Evolutionary conservation across 2,797 vertebrate genomes (phyloP), one percentile per base, ranked within the genome.

Genomic region (Loriculus beryllinus): DNA sequence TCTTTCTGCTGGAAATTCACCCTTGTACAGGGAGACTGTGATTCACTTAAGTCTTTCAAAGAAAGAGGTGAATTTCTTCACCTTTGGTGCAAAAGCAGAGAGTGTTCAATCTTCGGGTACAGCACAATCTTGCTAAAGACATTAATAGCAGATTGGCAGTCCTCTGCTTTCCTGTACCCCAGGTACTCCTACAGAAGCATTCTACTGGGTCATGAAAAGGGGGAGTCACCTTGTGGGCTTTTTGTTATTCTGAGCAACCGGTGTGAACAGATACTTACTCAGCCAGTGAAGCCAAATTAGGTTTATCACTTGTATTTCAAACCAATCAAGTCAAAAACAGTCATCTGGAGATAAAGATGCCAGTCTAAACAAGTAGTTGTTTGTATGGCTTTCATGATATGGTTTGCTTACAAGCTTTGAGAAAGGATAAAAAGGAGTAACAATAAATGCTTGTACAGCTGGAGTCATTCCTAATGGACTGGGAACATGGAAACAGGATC

Each of bases 291-390:
- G 81, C 59, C 90, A 86, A 83, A 86, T 56, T 88, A 94, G 86
- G 80, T 87, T 82, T 80, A 90, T 49, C 90, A 90, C 84, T 88
- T 94, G 74, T 64, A 75, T 88, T 95, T 95, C 90, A 93, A 95
- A 69, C 56, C 70, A 88, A 62, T 21, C 86, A 88, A 77, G 83
- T 77, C 74, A 94, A 80, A 94, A 84, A 74, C 56, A 92, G 81
- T 31, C 40, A 93, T 81, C 74, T 90, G 81, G 71, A 90, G 88
- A 86, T 62, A 92, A 85, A 94, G 81, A 93, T 0, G 19, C 56
- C 64, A 92, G 64, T 85, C 95, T 94, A 35, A 94, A 81, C 75
- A 86, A 83, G 87, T 48, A 72, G 76, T 35, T 82, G 72, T 45
- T 49, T 3, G 2, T 70, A 82, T 16, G 54, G 56, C n/a, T 67